A percentile compares a stretch with the other conserved stretches of the same genome.
These are phyloP conservation scores for Alexandromys fortis DNA, from an alignment of 2,113 vertebrate species.

Conservation along the genomic window DNA sequence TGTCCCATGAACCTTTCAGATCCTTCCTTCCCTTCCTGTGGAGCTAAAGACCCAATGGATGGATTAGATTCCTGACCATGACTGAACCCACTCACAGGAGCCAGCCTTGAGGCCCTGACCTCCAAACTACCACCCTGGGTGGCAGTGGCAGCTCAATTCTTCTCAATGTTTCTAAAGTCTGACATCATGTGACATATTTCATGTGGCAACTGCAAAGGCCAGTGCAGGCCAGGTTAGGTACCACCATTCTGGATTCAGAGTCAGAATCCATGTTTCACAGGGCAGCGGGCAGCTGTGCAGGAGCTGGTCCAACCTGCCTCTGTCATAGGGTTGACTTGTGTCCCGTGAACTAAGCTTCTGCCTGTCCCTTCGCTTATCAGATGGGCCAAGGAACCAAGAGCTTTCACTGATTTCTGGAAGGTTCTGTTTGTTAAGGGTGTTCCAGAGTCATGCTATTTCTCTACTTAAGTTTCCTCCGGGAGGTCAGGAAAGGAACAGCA, in stretches of 20 bases:
- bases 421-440: background rate
- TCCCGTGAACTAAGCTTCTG: background rate
- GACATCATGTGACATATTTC: background rate
- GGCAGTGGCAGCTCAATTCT: background rate
- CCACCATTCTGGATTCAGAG: accelerated
- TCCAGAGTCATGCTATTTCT: background rate
- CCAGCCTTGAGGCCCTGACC: background rate
- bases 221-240: background rate
- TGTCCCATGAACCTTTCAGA: background rate
- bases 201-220: no score
- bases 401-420: background rate
- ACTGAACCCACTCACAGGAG: background rate
- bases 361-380: background rate
- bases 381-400: background rate
- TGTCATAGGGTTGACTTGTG: no score
- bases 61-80: background rate
- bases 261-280: background rate
- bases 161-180: background rate
- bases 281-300: no score
- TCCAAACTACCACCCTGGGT: background rate
- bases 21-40: background rate
- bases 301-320: background rate
- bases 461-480: background rate
- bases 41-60: background rate
- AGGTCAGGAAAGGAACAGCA: background rate